Percentiles rank a stretch among this genome's conserved stretches.
These are phyloP conservation scores for Tolmerus cingulatus DNA, from an alignment of 2,888 invertebrate genomes.

Conservation along the genomic window DNA sequence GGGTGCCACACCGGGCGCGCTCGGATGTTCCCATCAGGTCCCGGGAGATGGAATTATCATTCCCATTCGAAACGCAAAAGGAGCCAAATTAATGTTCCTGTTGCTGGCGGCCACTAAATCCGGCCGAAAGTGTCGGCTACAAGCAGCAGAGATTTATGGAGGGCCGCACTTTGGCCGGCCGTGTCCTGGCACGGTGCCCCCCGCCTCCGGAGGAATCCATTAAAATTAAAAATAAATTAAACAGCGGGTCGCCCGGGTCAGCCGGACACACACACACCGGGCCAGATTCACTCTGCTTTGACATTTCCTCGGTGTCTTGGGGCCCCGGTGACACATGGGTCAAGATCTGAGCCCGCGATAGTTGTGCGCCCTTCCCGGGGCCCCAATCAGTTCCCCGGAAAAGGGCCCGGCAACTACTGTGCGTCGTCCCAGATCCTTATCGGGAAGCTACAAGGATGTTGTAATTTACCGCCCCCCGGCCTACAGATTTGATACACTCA, in stretches of 20 bases:
- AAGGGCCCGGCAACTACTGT: constrained; percentile 19
- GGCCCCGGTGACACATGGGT: constrained; percentile 16
- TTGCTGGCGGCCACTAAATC: constrained; percentile 36
- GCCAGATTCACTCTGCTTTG: constrained; percentile 9
- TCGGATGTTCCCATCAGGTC: constrained; percentile 13
- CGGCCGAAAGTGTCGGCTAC: constrained; percentile 6
- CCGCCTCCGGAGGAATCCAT: not conserved
- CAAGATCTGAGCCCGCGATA: not conserved
- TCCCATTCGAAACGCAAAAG: constrained; percentile 11
- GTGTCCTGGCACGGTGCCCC: not conserved
- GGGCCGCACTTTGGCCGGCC: not conserved
- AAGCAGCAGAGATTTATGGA: constrained; percentile 13
- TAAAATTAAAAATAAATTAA: constrained; percentile 42
- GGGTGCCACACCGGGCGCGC: not conserved
- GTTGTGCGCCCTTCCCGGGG: not conserved
- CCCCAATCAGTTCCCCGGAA: constrained; percentile 30
- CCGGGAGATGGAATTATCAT: not conserved
- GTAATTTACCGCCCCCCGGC: constrained; percentile 26
- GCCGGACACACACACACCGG: not conserved
- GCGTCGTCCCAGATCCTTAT: constrained; percentile 29
- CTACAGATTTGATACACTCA: constrained; percentile 22
- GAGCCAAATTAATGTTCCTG: constrained; percentile 39
- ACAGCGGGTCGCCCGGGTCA: not conserved
- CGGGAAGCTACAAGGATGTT: constrained; percentile 16
- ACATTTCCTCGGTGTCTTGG: constrained; percentile 8